These are phyloP conservation scores for Chironomus tepperi DNA, from an alignment of 1,140 invertebrate genomes.

Conservation along the genomic window DNA sequence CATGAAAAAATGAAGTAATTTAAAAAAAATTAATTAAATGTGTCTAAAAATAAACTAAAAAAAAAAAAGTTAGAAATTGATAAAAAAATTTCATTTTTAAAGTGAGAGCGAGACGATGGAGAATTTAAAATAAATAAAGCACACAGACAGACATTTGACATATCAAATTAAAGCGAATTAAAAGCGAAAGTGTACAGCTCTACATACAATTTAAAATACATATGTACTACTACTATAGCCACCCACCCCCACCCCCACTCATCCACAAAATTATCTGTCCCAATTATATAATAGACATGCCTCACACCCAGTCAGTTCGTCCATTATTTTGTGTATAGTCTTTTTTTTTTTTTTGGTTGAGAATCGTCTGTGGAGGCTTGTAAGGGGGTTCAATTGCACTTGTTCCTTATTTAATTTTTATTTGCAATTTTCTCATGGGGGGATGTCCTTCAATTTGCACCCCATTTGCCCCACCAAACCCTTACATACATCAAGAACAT, in stretches of 20 bases:
- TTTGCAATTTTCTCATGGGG: no score
- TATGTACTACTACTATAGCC: neutral
- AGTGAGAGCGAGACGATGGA: no score
- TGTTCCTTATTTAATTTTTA: no score
- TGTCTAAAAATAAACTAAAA: no score
- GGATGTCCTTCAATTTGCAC: neutral
- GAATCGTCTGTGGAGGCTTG: no score
- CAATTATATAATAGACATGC: neutral
- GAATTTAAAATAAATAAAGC: neutral
- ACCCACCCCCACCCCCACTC: neutral
- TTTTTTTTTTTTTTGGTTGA: no score
- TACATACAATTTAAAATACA: neutral
- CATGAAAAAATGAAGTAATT: no score
- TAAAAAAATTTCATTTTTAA: no score
- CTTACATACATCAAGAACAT: neutral
- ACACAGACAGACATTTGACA: neutral
- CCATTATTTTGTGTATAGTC: neutral
- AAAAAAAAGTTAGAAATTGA: no score
- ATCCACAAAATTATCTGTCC: neutral
- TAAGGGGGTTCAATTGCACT: no score
- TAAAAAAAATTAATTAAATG: no score
- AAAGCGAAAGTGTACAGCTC: conserved; percentile 11
- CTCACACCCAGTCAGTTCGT: neutral
- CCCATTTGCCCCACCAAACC: neutral
- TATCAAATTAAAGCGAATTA: conserved; percentile 11